Percentiles rank a stretch among this genome's conserved stretches.
Evolutionary conservation across 2,113 vertebrate genomes (phyloP).

Genomic region (Podiceps cristatus): DNA sequence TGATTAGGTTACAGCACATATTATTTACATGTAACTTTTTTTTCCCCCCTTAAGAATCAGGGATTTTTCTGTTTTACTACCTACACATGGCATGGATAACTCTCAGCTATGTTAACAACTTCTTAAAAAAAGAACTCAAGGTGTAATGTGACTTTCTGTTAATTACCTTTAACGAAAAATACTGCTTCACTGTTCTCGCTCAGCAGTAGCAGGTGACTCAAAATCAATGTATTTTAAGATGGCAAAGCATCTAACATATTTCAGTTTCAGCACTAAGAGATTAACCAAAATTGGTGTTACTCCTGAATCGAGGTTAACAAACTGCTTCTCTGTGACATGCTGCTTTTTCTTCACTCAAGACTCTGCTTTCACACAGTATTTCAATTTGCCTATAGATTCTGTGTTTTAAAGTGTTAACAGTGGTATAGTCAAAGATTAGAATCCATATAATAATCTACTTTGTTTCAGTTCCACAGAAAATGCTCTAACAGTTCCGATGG

Average conservation of each 20-base stretch:
- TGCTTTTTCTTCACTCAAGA: background rate
- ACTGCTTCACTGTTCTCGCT: background rate
- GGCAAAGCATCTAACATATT: background rate
- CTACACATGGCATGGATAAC: background rate
- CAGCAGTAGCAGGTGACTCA: background rate
- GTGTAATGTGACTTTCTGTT: background rate
- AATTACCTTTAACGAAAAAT: background rate
- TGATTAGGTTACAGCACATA: background rate
- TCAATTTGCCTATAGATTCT: background rate
- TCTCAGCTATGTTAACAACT: background rate
- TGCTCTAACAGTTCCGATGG: background rate
- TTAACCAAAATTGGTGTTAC: background rate
- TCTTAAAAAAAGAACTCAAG: background rate
- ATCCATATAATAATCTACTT: background rate
- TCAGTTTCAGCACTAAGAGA: background rate
- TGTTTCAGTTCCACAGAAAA: background rate
- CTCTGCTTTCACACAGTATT: background rate
- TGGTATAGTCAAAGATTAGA: background rate
- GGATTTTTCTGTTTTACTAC: background rate
- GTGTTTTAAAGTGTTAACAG: background rate
- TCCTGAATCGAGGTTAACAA: background rate
- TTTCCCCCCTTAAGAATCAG: background rate
- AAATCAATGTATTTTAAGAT: slow-evolving; percentile 18
- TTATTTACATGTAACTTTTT: background rate
- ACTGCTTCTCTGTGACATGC: background rate